A percentile compares a stretch with the other conserved stretches of the same genome.
phyloP scores from a whole-genome alignment of 2,888 invertebrate genomes.

The Phengaris arion region DNA sequence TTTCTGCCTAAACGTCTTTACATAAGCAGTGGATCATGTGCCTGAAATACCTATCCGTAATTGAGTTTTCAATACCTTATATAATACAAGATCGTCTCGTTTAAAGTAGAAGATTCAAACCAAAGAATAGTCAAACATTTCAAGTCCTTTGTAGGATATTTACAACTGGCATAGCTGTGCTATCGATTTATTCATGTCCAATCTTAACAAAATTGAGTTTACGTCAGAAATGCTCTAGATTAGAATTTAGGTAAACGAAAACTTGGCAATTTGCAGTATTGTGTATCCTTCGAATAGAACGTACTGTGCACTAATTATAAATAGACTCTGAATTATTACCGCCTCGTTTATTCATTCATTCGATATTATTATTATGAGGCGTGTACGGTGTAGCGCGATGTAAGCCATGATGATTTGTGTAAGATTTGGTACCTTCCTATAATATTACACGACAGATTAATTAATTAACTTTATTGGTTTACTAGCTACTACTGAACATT shows the following conservation, averaged over 20 bases:
- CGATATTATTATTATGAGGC: neutral
- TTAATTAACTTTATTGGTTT: neutral
- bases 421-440: neutral
- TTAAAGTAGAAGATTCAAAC: no score
- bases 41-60: no score
- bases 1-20: no score
- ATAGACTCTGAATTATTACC: conserved; percentile 12
- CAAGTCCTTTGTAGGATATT: no score
- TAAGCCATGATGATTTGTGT: neutral
- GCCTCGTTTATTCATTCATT: neutral
- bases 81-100: no score
- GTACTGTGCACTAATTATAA: conserved; percentile 7
- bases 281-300: conserved; percentile 9
- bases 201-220: neutral
- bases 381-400: neutral
- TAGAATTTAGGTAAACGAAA: conserved; percentile 12
- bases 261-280: conserved; percentile 17
- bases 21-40: no score
- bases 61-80: no score
- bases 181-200: no score
- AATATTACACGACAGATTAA: conserved; percentile 1
- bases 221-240: neutral
- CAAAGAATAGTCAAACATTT: no score
- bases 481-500: no score
- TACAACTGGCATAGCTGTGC: no score